A percentile compares a stretch with the other conserved stretches of the same genome.
phyloP scores from a whole-genome alignment of 2,888 invertebrate genomes.

The Beris morrisii region DNA sequence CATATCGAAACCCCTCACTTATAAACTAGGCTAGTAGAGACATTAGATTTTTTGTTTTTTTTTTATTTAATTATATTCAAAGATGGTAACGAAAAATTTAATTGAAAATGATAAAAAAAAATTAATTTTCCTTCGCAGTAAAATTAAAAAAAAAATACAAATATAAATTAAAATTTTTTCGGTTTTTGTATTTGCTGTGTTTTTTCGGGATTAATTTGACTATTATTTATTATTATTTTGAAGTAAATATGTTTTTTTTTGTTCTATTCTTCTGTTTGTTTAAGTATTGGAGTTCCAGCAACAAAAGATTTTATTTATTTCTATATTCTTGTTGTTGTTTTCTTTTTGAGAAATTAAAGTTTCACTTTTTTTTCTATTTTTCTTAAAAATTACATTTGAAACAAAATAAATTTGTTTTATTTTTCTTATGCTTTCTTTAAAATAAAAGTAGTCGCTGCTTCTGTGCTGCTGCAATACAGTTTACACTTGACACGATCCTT shows the following conservation, averaged over 20 bases:
- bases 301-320: slow-evolving; percentile 20
- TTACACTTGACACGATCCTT: slow-evolving; percentile 41
- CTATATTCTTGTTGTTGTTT: not conserved
- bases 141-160: slow-evolving; percentile 12
- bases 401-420: slow-evolving; percentile 12
- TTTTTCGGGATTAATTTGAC: slow-evolving; percentile 2
- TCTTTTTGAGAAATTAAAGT: not conserved
- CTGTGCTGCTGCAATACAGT: slow-evolving; percentile 42
- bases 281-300: slow-evolving; percentile 35
- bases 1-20: no score
- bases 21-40: no score
- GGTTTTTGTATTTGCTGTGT: not conserved
- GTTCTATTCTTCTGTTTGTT: not conserved
- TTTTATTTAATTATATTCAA: slow-evolving; percentile 26
- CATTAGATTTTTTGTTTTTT: slow-evolving; percentile 4
- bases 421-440: slow-evolving; percentile 20
- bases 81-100: not conserved
- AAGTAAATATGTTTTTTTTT: slow-evolving; percentile 32
- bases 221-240: slow-evolving; percentile 25
- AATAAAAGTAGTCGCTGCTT: slow-evolving; percentile 36
- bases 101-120: not conserved
- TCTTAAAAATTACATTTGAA: no score
- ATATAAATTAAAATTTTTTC: slow-evolving; percentile 1
- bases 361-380: not conserved
- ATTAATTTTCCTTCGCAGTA: slow-evolving; percentile 33